Percentiles rank a stretch among this genome's conserved stretches.
Evolutionary conservation across 2,113 vertebrate genomes (phyloP).

Genomic region (Trichomycterus rosablanca): DNA sequence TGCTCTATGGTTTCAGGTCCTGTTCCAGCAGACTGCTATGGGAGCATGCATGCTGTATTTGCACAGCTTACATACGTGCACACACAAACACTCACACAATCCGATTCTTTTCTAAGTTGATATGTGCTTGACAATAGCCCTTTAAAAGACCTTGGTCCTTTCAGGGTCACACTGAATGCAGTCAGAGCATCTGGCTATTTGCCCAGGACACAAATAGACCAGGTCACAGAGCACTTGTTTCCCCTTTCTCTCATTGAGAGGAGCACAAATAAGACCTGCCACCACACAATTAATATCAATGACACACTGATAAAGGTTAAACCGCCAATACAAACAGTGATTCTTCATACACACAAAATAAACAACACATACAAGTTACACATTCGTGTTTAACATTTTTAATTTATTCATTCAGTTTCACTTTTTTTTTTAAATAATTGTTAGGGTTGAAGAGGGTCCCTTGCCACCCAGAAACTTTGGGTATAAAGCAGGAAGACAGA

Average conservation of each 20-base stretch:
- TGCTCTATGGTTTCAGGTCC: conserved; percentile 24
- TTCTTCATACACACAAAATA: conserved; percentile 2
- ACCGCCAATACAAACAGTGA: conserved; percentile 6
- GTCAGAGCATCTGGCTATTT: conserved; percentile 37
- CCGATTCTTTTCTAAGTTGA: conserved; percentile 4
- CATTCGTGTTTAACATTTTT: neutral
- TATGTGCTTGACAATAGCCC: conserved; percentile 17
- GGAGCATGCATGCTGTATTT: conserved; percentile 24
- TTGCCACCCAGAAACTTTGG: too few species aligned
- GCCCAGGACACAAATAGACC: conserved; percentile 37
- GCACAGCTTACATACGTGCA: conserved; percentile 18
- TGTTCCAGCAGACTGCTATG: conserved; percentile 38
- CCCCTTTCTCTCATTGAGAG: conserved; percentile 28
- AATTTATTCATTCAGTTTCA: too few species aligned
- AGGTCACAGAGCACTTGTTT: conserved; percentile 38
- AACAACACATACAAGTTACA: neutral
- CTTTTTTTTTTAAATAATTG: too few species aligned
- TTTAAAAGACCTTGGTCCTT: conserved; percentile 34
- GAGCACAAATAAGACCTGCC: conserved; percentile 28
- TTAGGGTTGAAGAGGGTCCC: too few species aligned
- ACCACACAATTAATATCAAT: conserved; percentile 38
- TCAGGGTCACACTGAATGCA: conserved; percentile 22
- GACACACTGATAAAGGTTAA: conserved; percentile 40
- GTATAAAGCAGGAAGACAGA: too few species aligned
- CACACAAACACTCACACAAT: conserved; percentile 5